Base-by-base conservation (phyloP, 2,113 vertebrate species). In the Propithecus coquereli region DNA sequence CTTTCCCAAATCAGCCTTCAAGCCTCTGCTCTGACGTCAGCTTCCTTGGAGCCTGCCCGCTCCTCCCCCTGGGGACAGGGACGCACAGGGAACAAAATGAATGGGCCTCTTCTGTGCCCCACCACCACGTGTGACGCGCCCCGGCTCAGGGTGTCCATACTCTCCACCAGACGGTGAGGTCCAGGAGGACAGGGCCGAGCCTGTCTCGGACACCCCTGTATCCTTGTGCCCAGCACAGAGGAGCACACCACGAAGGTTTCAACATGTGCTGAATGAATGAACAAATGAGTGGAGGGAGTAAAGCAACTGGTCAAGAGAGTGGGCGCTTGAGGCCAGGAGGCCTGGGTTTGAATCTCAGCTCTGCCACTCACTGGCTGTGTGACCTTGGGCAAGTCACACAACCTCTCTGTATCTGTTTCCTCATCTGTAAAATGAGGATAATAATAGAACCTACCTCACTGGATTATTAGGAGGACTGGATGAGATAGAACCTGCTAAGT, bases 341-440 rank as follows among this genome's bases (percentile, higher is more conserved):
- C 23, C 91, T 92, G 80, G 71, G 81, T 73, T 76, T 0, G 1
- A 90, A 73, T 43, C 54, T 47, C 83, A 82, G 59, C 68, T 89
- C 65, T 84, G 45, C 76, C 88, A 12, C 14, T 76, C 54, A 80
- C 45, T 13, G 45, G 43, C 77, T 66, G 22, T 52, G 95, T 95
- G 71, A 81, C 52, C 43, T 77, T 17, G 27, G 70, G 34, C 63
- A 73, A 96, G 65, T 81, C 76, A 32, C 43, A 71, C 59, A 50
- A 8, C 59, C 54, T 84, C 40, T 85, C 34, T 30, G 43, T 52
- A 50, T 79, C 81, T 90, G 27, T 65, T 74, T 68, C 59, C 50
- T 95, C 50, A 11, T 50, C 45, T 84, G 50, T 74, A 52, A 73
- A 63, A 73, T 57, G 68, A 80, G 20, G 43, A 52, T 57, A n/a